Evolutionary conservation across 2,113 vertebrate species (phyloP).

Genomic region (Coptodon rendalli): DNA sequence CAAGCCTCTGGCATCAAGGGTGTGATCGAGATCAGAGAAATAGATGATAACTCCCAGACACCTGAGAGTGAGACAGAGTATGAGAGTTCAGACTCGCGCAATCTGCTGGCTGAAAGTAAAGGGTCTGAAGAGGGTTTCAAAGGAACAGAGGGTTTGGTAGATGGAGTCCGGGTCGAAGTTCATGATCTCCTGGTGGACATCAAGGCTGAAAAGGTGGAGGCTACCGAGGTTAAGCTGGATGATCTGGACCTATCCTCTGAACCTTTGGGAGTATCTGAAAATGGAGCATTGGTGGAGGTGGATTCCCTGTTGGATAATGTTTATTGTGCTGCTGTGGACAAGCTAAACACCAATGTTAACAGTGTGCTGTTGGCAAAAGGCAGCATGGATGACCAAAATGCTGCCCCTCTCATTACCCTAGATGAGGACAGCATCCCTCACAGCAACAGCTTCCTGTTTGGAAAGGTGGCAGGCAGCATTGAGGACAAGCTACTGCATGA

Average conservation of each 20-base stretch:
- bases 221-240: conserved; percentile 92
- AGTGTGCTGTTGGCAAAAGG: conserved; percentile 51
- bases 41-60: conserved; percentile 88
- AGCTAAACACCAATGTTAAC: conserved; percentile 82
- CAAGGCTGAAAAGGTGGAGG: conserved; percentile 97
- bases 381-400: conserved; percentile 66
- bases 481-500: conserved; percentile 83
- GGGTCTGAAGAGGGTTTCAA: conserved; percentile 74
- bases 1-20: conserved; percentile 81
- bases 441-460: conserved; percentile 85
- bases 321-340: conserved; percentile 89
- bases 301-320: conserved; percentile 88
- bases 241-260: conserved; percentile 91
- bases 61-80: conserved; percentile 92
- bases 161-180: conserved; percentile 84
- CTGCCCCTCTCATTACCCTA: conserved; percentile 87
- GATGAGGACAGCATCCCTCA: conserved; percentile 83
- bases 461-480: conserved; percentile 74
- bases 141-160: conserved; percentile 60
- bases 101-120: conserved; percentile 83
- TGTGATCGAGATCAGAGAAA: conserved; percentile 76
- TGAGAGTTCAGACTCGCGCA: conserved; percentile 72
- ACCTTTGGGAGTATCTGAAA: conserved; percentile 80
- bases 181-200: conserved; percentile 89
- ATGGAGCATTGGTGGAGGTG: conserved; percentile 84